A percentile compares a stretch with the other conserved stretches of the same genome.
Conservation (phyloP, 2,888 invertebrate species). For the Nemotelus pantherinus region DNA sequence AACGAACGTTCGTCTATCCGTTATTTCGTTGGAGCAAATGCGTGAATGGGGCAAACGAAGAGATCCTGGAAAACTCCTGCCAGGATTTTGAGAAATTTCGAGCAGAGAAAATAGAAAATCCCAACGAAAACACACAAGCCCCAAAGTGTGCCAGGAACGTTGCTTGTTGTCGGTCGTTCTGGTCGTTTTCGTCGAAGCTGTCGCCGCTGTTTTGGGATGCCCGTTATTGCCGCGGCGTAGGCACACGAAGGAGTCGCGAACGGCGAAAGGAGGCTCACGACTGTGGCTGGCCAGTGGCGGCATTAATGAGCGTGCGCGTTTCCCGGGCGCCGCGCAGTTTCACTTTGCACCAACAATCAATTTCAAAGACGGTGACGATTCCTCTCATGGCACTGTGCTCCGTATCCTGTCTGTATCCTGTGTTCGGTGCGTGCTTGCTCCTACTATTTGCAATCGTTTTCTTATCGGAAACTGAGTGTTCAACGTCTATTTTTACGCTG, state of each 20-base stretch:
- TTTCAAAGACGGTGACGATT: constrained; percentile 32
- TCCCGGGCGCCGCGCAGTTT: constrained; percentile 45
- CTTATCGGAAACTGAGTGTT: background rate
- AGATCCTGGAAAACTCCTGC: constrained; percentile 29
- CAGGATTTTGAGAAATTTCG: background rate
- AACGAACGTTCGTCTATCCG: background rate
- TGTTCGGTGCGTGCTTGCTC: constrained; percentile 14
- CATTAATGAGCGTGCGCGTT: constrained; percentile 42
- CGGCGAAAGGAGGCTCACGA: constrained; percentile 6
- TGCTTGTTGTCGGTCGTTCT: too few species aligned
- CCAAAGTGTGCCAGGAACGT: constrained; percentile 14
- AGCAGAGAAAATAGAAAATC: constrained; percentile 24
- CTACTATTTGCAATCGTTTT: constrained; percentile 3
- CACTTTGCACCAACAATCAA: constrained; percentile 42
- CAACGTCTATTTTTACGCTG: background rate
- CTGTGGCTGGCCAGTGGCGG: constrained; percentile 26
- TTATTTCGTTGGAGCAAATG: background rate
- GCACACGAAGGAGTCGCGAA: background rate
- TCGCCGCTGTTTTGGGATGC: constrained; percentile 5
- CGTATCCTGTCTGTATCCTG: constrained; percentile 29
- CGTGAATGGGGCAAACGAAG: constrained; percentile 17
- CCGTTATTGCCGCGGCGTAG: background rate
- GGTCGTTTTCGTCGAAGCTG: background rate
- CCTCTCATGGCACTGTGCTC: constrained; percentile 27
- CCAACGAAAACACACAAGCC: constrained; percentile 15